These are phyloP conservation scores for Siderastrea radians DNA, from an alignment of 92 coral and sea anemone species.

Conservation along the genomic window DNA sequence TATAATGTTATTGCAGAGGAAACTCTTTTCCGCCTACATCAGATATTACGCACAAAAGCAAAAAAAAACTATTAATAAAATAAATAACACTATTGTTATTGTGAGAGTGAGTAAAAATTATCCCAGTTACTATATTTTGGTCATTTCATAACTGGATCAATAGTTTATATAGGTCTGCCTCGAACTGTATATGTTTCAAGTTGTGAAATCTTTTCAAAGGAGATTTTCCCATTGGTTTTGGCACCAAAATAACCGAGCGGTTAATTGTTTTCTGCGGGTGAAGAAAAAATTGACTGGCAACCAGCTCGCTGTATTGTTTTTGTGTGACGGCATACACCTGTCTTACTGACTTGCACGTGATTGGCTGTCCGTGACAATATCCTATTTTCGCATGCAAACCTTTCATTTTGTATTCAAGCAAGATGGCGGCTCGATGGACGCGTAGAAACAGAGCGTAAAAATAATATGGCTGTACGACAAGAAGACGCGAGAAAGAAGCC, in stretches of 20 bases:
- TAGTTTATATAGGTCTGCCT: background rate
- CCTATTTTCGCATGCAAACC: conserved; percentile 85
- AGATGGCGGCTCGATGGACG: conserved; percentile 89
- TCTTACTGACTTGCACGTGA: conserved; percentile 33
- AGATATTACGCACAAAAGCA: background rate
- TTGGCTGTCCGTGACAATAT: conserved; percentile 83
- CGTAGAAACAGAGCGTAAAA: conserved; percentile 49
- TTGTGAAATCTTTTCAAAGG: conserved; percentile 33
- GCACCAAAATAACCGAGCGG: conserved; percentile 66
- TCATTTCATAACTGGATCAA: background rate
- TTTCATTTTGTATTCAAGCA: conserved; percentile 86
- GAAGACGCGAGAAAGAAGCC: conserved; percentile 73
- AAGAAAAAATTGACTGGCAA: conserved; percentile 79
- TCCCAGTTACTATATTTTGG: background rate
- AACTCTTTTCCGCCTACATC: background rate
- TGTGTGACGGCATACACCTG: conserved; percentile 85
- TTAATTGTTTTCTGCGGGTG: conserved; percentile 87
- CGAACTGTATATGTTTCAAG: conserved; percentile 49
- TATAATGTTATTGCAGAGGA: background rate
- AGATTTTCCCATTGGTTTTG: conserved; percentile 45
- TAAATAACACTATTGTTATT: background rate
- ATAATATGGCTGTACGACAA: conserved; percentile 86
- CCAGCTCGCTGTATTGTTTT: conserved; percentile 82
- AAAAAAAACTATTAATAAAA: background rate
- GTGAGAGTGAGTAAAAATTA: conserved; percentile 5